These are phyloP conservation scores for Drosophila tripunctata DNA, from an alignment of 2,888 invertebrate genomes.

Conservation along the genomic window DNA sequence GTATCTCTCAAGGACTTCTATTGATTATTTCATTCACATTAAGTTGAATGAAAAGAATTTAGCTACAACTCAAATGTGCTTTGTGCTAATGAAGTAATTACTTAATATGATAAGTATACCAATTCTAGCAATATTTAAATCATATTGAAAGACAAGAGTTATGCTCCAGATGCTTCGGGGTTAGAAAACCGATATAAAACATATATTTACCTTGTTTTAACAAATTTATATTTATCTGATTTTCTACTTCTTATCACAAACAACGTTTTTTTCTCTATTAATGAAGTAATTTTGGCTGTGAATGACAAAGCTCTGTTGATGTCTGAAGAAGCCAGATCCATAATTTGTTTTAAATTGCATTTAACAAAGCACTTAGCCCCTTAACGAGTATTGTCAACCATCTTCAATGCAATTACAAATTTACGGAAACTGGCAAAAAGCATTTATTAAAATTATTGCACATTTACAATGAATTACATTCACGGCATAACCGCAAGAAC, in stretches of 20 bases:
- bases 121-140: constrained; percentile 14
- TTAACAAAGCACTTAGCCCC: constrained; percentile 21
- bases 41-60: background rate
- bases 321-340: too few relatives aligned
- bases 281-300: too few relatives aligned
- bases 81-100: constrained; percentile 1
- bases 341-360: background rate
- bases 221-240: too few relatives aligned
- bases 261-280: too few relatives aligned
- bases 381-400: background rate
- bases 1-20: background rate
- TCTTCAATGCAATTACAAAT: constrained; percentile 28
- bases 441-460: constrained; percentile 38
- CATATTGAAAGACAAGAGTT: constrained; percentile 4
- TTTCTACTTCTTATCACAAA: too few relatives aligned
- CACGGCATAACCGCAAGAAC: constrained; percentile 25
- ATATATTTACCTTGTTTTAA: too few relatives aligned
- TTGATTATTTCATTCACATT: background rate
- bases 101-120: constrained; percentile 9
- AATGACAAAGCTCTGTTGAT: too few relatives aligned
- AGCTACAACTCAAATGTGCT: background rate
- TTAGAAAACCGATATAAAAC: too few relatives aligned
- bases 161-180: constrained; percentile 3
- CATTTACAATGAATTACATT: constrained; percentile 47
- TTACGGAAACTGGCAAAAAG: constrained; percentile 13